Evolutionary conservation across 2,797 vertebrate genomes (phyloP), one percentile per base, ranked within the genome.

Genomic region (Gephyroberyx darwinii): DNA sequence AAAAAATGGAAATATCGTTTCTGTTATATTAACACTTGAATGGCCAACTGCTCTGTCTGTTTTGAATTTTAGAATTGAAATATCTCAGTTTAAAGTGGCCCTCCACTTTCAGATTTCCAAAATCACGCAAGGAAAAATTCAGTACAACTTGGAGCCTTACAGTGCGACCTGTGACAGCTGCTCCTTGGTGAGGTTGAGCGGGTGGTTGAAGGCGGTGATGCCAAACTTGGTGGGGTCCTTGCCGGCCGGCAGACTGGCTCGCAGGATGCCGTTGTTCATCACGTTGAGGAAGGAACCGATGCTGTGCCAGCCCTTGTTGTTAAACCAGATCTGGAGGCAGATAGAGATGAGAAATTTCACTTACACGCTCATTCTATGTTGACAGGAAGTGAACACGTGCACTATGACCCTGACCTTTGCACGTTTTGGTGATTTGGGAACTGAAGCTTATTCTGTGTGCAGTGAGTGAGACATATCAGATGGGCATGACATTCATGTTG

Each of bases 271-370:
- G 1, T 99, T 99, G 92, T 99, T 99, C 91, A 99, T 96, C 74
- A 99, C 96, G 1, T 98, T 99, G 67, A 99, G 90, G 84, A 99
- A 99, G 7, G 96, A 92, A 3, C 95, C 93, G 0, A 99, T 94
- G 64, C 97, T 97, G 83, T 99, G 98, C 97, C 98, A 99, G 68
- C 98, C 98, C 75, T 99, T 99, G 92, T 99, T 99, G 90, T 99
- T 99, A 86, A 99, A 99, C 98, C 98, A 99, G 69, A 99, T 96
- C 98, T 99, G 86, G 10, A 91, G 7, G 69, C 12, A 52, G 5
- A 48, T 33, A 1, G 33, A 48, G 5, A 57, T 48, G 39, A 63
- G 22, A 45, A 13, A 59, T 47, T 65, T 80, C 9, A 75, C 26
- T 26, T 26, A 26, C 26, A 26, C 26, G 26, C 26, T 26, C 26